phyloP scores from a whole-genome alignment of 2,113 vertebrate genomes.

The Osmerus eperlanus region DNA sequence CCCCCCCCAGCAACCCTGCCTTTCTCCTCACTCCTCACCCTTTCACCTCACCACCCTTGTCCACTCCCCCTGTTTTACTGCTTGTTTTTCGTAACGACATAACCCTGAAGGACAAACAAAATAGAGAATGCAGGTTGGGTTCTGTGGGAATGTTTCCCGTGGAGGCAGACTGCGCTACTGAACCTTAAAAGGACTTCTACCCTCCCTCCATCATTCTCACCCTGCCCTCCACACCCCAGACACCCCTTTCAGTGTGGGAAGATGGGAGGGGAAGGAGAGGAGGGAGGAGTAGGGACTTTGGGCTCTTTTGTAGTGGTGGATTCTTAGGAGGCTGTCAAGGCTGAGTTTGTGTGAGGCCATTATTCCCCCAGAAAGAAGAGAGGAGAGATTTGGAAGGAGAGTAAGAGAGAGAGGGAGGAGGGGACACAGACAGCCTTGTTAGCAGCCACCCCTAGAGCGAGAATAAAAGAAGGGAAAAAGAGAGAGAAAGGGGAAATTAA shows the following conservation, averaged over 20 bases:
- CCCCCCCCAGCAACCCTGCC: slow-evolving; percentile 9
- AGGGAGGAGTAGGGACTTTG: slow-evolving; percentile 47
- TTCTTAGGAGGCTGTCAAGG: slow-evolving; percentile 74
- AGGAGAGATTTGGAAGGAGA: slow-evolving; percentile 36
- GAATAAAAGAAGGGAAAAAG: slow-evolving; percentile 48
- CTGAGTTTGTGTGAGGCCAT: slow-evolving; percentile 76
- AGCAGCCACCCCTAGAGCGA: slow-evolving; percentile 45
- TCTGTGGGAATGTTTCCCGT: too few relatives aligned
- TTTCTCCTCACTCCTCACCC: not conserved
- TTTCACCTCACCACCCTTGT: slow-evolving; percentile 5
- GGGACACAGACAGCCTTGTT: slow-evolving; percentile 54
- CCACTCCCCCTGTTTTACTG: slow-evolving; percentile 25
- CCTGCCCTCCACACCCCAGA: too few relatives aligned
- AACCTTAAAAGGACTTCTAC: too few relatives aligned
- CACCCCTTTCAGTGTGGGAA: too few relatives aligned
- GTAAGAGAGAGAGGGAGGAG: not conserved
- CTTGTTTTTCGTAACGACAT: slow-evolving; percentile 25
- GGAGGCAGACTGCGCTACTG: too few relatives aligned
- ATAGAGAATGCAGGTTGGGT: too few relatives aligned
- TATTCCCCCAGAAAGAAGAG: slow-evolving; percentile 53
- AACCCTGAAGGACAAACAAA: slow-evolving; percentile 7
- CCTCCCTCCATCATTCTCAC: too few relatives aligned
- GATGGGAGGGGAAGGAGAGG: not conserved
- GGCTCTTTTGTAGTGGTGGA: slow-evolving; percentile 64
- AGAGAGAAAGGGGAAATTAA: slow-evolving; percentile 36